Base-by-base conservation (phyloP, 2,797 vertebrate genomes). In the Aplochiton taeniatus region DNA sequence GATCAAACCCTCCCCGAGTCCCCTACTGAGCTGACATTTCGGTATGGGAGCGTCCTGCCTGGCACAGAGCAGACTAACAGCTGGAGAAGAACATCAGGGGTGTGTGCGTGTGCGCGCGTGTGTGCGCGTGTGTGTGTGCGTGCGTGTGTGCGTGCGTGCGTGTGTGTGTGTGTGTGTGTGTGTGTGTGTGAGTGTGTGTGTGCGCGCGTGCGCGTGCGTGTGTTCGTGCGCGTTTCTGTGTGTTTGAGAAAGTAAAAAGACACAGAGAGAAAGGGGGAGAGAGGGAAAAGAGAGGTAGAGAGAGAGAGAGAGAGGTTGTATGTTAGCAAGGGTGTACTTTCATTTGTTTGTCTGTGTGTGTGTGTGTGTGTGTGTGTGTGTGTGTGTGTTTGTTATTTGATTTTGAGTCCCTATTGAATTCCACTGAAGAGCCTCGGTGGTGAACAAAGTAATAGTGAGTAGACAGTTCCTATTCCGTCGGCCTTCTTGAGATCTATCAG, bases 11-110 rank as follows among this genome's bases (percentile, higher is more conserved):
- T 76, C 66, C 72, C 72, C 74, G 76, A 83, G 84, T 81, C 75
- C 82, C 90, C 88, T 16, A 83, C 82, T 51, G 86, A 48, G 87
- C 75, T 91, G 90, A 91, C 90, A 90, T 91, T 90, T 91, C 83
- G 76, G 68, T 67, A 75, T 62, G 75, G 85, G 81, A 84, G 87
- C 83, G 61, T 89, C 90, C 90, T 77, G 84, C 87, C 66, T 77
- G 70, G 83, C 53, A n/a, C 53, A 42, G 77, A 65, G 9, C 76
- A 72, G 83, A 84, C 73, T 72, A 76, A 73, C 84, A 86, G 82
- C 80, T 84, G 84, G 84, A 73, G 67, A 76, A 74, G 75, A 70
- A 71, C 73, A 80, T 71, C 59, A 66, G 57, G 46, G 50, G 48
- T 58, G 11, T 55, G 65, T 65, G 12, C n/a, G 62, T 49, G 60